Percentiles rank a stretch among this genome's conserved stretches.
phyloP scores from a whole-genome alignment of 2,888 invertebrate species.

The Proisotoma minuta region DNA sequence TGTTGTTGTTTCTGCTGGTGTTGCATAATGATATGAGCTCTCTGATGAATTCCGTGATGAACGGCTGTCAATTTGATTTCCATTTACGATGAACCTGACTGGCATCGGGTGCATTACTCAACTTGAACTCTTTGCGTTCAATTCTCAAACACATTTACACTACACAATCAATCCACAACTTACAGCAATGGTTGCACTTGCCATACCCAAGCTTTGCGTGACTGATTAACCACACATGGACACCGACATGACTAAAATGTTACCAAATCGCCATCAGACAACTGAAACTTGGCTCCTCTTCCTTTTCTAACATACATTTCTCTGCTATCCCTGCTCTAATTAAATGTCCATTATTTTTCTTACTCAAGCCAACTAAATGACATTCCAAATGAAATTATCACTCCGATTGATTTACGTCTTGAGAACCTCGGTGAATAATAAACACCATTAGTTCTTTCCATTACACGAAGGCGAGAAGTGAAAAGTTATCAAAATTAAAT shows the following conservation, averaged over 20 bases:
- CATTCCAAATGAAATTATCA: constrained; percentile 23
- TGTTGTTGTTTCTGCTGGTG: neutral
- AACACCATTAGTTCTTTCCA: too few relatives aligned
- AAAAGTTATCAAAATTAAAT: too few relatives aligned
- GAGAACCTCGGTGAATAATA: constrained; percentile 1
- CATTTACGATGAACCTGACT: neutral
- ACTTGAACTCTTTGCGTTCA: too few relatives aligned
- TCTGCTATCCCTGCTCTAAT: constrained; percentile 6
- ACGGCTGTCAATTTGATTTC: constrained; percentile 9
- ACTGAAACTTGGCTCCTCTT: too few relatives aligned
- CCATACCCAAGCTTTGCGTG: constrained; percentile 34
- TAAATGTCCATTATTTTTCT: constrained; percentile 14
- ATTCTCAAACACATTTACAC: too few relatives aligned
- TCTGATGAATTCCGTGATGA: constrained; percentile 9
- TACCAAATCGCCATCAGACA: constrained; percentile 25
- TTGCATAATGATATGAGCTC: constrained; percentile 10
- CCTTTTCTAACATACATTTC: constrained; percentile 7
- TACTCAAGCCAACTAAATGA: constrained; percentile 6
- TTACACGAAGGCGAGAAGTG: too few relatives aligned
- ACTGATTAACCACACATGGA: constrained; percentile 44
- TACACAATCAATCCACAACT: too few relatives aligned
- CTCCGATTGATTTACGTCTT: constrained; percentile 14
- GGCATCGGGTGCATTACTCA: too few relatives aligned
- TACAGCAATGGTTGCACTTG: too few relatives aligned
- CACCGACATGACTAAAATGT: constrained; percentile 38